Conservation (phyloP, 2,888 invertebrate genomes). For the Cremastinae sp. region DNA sequence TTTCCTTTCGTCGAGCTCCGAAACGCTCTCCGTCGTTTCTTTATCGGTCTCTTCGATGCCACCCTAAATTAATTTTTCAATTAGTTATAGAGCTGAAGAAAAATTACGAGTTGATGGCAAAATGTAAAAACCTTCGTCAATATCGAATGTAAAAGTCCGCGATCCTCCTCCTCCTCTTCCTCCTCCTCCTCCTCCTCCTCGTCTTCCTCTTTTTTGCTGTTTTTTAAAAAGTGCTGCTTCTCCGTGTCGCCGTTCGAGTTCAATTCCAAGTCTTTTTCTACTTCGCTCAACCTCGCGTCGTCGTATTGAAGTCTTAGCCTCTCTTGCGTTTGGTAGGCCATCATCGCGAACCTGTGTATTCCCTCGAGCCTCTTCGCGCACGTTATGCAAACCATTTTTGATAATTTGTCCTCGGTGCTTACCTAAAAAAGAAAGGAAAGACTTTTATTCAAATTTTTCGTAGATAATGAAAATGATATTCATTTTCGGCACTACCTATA, state of each 20-base stretch:
- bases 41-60: slow-evolving; percentile 72
- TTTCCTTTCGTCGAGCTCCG: slow-evolving; percentile 65
- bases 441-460: not conserved
- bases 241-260: too few relatives aligned
- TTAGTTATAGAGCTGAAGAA: not conserved
- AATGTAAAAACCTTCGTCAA: slow-evolving; percentile 80
- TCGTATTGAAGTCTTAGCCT: slow-evolving; percentile 80
- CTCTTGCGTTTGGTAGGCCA: slow-evolving; percentile 85
- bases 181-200: slow-evolving; percentile 38
- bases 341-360: slow-evolving; percentile 86
- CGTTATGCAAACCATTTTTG: slow-evolving; percentile 86
- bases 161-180: slow-evolving; percentile 75
- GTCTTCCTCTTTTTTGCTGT: slow-evolving; percentile 13
- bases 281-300: slow-evolving; percentile 40
- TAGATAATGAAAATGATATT: not conserved
- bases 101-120: not conserved
- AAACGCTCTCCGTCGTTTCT: slow-evolving; percentile 65
- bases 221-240: too few relatives aligned
- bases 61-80: too few relatives aligned
- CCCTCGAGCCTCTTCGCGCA: slow-evolving; percentile 85
- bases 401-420: slow-evolving; percentile 85
- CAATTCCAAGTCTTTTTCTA: slow-evolving; percentile 20
- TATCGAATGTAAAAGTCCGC: slow-evolving; percentile 82
- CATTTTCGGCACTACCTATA: too few relatives aligned
- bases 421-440: slow-evolving; percentile 81